These are phyloP conservation scores for Ophiodon elongatus DNA, from an alignment of 2,113 vertebrate species.

Conservation along the genomic window DNA sequence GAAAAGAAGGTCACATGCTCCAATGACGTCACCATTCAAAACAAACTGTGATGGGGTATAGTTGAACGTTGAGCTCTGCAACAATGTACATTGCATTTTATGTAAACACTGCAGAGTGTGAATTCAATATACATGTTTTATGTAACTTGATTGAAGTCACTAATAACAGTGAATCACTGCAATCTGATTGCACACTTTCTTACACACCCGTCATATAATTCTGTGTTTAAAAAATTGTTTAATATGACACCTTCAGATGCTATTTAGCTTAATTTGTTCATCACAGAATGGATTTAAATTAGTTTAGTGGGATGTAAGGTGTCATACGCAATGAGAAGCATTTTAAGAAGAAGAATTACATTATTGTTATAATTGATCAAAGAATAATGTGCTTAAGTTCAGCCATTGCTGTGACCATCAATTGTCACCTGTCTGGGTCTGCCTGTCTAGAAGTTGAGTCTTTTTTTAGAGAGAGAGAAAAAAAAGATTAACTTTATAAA, in stretches of 20 bases:
- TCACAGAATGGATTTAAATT: neutral
- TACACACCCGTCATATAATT: neutral
- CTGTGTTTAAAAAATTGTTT: neutral
- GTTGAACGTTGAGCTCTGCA: neutral
- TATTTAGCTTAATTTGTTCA: neutral
- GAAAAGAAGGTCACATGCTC: conserved; percentile 45
- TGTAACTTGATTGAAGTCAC: neutral
- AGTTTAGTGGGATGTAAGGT: neutral
- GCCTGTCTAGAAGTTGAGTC: neutral
- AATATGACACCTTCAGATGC: neutral
- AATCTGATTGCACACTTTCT: neutral
- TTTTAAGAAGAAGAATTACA: neutral
- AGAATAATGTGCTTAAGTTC: neutral
- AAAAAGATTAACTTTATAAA: neutral
- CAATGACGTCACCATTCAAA: conserved; percentile 59
- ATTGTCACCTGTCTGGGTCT: neutral
- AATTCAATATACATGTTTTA: neutral
- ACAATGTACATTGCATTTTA: neutral
- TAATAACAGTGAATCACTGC: neutral
- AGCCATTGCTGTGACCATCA: neutral
- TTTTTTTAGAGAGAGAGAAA: neutral
- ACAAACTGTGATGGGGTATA: conserved; percentile 40
- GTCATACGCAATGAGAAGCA: neutral
- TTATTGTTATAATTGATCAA: neutral
- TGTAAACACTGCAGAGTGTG: neutral